phyloP scores from a whole-genome alignment of 2,113 vertebrate genomes.

The Oriolus oriolus region DNA sequence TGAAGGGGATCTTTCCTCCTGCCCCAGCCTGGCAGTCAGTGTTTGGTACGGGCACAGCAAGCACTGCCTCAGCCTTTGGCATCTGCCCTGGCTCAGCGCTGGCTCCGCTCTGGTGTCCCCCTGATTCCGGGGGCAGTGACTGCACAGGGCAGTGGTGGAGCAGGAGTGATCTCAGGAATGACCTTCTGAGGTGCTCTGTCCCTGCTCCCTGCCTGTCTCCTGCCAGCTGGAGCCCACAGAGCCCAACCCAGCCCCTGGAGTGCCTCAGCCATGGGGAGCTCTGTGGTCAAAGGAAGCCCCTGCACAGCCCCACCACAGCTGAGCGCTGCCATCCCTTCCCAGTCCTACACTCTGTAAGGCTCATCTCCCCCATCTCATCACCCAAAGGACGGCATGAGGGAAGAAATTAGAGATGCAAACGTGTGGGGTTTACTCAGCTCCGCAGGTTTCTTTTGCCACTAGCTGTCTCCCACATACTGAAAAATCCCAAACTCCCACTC shows the following conservation, averaged over 20 bases:
- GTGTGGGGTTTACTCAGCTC: background rate
- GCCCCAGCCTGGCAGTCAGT: background rate
- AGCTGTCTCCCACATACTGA: background rate
- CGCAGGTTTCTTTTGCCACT: background rate
- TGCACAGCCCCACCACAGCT: background rate
- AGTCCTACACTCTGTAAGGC: accelerated
- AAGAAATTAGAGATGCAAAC: background rate
- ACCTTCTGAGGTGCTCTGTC: background rate
- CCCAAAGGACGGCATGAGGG: accelerated
- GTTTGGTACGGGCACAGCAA: accelerated
- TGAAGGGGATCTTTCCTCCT: background rate
- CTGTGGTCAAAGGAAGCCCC: background rate
- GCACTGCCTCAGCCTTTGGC: background rate
- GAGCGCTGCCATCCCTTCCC: accelerated
- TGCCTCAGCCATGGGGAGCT: accelerated
- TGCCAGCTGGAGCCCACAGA: accelerated
- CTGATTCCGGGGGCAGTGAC: accelerated
- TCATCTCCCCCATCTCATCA: background rate
- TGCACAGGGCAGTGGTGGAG: background rate
- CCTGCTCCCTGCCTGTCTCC: background rate
- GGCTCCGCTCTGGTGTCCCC: accelerated
- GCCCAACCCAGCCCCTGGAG: background rate
- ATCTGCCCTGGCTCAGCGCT: accelerated
- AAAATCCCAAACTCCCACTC: slow-evolving; percentile 1
- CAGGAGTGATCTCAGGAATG: background rate